Percentiles rank a stretch among this genome's conserved stretches.
Conservation (phyloP, 2,113 vertebrate species). For the Tupaia chinensis region DNA sequence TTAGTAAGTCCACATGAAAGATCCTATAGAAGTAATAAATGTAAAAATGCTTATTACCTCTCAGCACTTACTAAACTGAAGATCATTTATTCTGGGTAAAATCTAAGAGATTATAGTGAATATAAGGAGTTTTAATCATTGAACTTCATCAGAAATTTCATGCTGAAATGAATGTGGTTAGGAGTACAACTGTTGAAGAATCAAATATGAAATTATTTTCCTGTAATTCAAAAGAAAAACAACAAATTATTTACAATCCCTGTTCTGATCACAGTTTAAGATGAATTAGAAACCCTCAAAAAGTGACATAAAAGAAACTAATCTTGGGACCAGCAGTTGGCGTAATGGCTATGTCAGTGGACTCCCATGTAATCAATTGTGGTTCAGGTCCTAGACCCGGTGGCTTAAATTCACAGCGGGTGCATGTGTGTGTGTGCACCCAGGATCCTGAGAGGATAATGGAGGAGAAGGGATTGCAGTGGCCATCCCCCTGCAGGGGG, state of each 20-base stretch:
- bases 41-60: constrained; percentile 35
- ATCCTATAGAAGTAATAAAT: constrained; percentile 13
- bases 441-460: too few species aligned
- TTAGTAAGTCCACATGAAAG: constrained; percentile 52
- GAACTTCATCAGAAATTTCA: constrained; percentile 39
- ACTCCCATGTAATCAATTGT: too few species aligned
- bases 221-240: constrained; percentile 9
- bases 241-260: background rate
- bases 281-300: constrained; percentile 35
- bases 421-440: too few species aligned
- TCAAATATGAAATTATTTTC: constrained; percentile 17
- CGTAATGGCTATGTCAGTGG: too few species aligned
- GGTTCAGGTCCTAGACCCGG: too few species aligned
- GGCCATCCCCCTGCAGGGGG: too few species aligned
- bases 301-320: constrained; percentile 2
- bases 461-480: too few species aligned
- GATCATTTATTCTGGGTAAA: constrained; percentile 61
- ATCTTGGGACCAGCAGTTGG: too few species aligned
- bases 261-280: background rate
- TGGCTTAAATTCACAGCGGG: too few species aligned
- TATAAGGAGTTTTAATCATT: constrained; percentile 6
- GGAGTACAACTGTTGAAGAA: constrained; percentile 21
- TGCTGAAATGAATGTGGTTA: constrained; percentile 40
- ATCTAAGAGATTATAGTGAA: constrained; percentile 3
- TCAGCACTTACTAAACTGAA: constrained; percentile 32